These are phyloP conservation scores for Gallinago stenura DNA, from an alignment of 2,797 vertebrate species.

Conservation along the genomic window DNA sequence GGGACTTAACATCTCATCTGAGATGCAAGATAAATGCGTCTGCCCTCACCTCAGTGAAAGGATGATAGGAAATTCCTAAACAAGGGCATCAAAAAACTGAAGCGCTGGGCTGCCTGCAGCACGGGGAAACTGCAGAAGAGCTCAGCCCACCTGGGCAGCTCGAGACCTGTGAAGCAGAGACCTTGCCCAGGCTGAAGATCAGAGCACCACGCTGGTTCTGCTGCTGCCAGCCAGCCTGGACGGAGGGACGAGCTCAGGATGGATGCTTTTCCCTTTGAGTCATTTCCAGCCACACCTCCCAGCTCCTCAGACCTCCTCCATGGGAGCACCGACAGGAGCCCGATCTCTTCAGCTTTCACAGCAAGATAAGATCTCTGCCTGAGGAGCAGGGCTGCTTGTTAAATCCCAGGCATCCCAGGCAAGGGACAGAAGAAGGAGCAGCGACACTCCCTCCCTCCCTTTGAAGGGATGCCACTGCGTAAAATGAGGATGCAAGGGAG, in stretches of 20 bases:
- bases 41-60: background rate
- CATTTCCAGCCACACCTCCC: background rate
- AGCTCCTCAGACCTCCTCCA: slow-evolving; percentile 12
- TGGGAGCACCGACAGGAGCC: background rate
- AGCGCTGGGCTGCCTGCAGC: background rate
- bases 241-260: background rate
- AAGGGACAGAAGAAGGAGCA: background rate
- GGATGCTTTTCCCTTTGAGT: background rate
- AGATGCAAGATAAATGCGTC: background rate
- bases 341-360: background rate
- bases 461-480: background rate
- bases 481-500: background rate
- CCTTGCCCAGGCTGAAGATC: background rate
- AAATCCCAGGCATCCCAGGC: background rate
- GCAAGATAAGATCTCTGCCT: slow-evolving; percentile 32
- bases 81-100: background rate
- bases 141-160: background rate
- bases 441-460: background rate
- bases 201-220: background rate
- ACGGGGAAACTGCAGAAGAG: background rate
- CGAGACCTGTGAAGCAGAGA: background rate
- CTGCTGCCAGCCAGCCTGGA: background rate
- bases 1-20: background rate
- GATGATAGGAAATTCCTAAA: background rate
- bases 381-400: background rate